Base-by-base conservation (phyloP, 2,888 invertebrate genomes). In the Sesia bembeciformis region DNA sequence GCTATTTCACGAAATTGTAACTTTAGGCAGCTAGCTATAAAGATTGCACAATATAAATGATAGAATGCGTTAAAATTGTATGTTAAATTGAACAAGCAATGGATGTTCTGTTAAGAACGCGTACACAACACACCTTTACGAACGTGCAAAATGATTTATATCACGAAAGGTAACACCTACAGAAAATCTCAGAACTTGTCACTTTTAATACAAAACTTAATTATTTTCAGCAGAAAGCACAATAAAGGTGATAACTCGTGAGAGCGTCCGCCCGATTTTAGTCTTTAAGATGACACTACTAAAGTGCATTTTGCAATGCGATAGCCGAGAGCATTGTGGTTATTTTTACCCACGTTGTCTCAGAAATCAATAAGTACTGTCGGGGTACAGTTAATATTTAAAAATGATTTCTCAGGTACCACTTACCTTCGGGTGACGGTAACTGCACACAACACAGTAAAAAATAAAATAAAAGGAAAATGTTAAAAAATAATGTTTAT, bases 261-360 rank as follows among this genome's bases (percentile, higher is more conserved):
- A 41, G 7, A 53, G 40, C 41, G 39, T 49, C 49, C 57, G 53
- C 54, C 56, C 55, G 49, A 69, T 56, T 64, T 56, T 64, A 57
- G 56, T 58, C 67, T 61, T 60, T 71, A 68, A 62, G 38, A 0
- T 54, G 49, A 42, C 4, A 39, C 6, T 3, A 39, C 8, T 66
- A 73, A 61, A 63, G 70, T 56, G 55, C 57, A 46, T 56, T 64
- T 66, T 70, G 23, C 60, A 53, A 53, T 43, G 55, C 52, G 23
- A 5, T n/a, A 3, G 23, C 39, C 51, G 58, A 62, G 68, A 64
- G 64, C 60, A 62, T 59, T 62, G 60, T 60, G 65, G 68, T 64
- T 78, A 78, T 75, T 78, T 77, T 74, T 74, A 67, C 65, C 67
- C 61, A 67, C 65, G 60, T 66, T 72, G 71, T 72, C 69, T 67